Percentiles rank a stretch among this genome's conserved stretches.
Conservation (phyloP, 1,140 invertebrate species). For the Arctopsyche grandis region DNA sequence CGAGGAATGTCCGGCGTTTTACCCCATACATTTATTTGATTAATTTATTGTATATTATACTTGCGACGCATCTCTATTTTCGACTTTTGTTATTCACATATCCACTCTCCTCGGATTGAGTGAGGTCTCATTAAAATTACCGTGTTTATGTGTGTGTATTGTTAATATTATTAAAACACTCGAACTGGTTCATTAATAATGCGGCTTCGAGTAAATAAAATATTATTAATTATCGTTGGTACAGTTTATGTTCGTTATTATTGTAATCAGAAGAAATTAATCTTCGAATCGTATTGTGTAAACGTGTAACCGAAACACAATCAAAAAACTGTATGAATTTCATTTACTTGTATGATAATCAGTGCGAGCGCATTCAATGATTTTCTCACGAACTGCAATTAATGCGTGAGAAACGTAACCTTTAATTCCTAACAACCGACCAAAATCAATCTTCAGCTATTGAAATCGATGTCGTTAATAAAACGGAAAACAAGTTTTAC, state of each 20-base stretch:
- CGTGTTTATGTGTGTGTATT: neutral
- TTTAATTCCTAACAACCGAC: neutral
- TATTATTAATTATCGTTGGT: neutral
- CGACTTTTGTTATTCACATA: neutral
- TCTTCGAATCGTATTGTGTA: neutral
- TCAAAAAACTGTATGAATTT: constrained; percentile 4
- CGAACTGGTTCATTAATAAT: neutral
- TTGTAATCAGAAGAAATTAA: constrained; percentile 10
- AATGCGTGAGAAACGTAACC: constrained; percentile 30
- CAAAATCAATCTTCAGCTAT: constrained; percentile 21
- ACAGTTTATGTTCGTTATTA: neutral
- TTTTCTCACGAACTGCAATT: constrained; percentile 27
- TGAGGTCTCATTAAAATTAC: neutral
- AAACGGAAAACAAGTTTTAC: constrained; percentile 2
- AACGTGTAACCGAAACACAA: neutral
- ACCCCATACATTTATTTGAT: neutral
- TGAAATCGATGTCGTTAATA: constrained; percentile 38
- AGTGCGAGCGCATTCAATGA: constrained; percentile 11
- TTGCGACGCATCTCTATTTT: neutral
- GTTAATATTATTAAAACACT: neutral
- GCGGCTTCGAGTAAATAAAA: neutral
- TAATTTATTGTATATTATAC: neutral
- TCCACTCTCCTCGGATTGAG: too few relatives aligned
- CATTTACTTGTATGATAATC: constrained; percentile 2
- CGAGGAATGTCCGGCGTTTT: neutral